Evolutionary conservation across 2,888 invertebrate species (phyloP), one percentile per base, ranked within the genome.

Genomic region (Hedya salicella): DNA sequence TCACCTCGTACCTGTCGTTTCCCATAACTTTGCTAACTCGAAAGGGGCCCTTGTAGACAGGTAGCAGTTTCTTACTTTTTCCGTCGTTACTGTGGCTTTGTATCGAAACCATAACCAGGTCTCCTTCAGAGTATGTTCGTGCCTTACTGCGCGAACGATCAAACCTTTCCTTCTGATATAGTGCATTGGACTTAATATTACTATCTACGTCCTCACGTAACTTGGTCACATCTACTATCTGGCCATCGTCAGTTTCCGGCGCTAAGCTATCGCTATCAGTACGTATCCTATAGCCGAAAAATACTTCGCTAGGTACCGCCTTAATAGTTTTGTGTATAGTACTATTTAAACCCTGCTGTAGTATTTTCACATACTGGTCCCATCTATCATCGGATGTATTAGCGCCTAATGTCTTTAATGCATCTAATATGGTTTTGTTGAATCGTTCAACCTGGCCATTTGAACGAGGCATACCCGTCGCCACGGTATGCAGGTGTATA

Each of bases 341-440:
- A n/a, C n/a, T n/a, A n/a, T n/a, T n/a, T n/a, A n/a, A n/a, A n/a
- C n/a, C n/a, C n/a, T n/a, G n/a, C 14, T 78, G 73, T 49, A 79
- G 64, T 0, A 67, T 62, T 17, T 72, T 75, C 5, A 81, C 54
- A 42, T 61, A 69, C 17, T 71, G 63, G 32, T 78, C 78, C 81
- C 80, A 80, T 8, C 46, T 69, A 46, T 70, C 70, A 16, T 80
- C 76, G 0, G 65, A 46, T 5, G 67, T 16, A 48, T 71, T 44
- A 0, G 73, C 74, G 0, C 72, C 74, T 56, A 72, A 71, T 3
- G 77, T 60, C 62, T 62, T 68, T 19, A 81, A 42, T 1, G 75
- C 69, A n/a, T 78, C 74, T 13, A 77, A 42, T 16, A 78, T 68
- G 0, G 78, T 79, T 25, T 6, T n/a, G n/a, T n/a, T n/a, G n/a